A percentile compares a stretch with the other conserved stretches of the same genome.
phyloP scores from a whole-genome alignment of 2,888 invertebrate species.

The Phrixothrix hirtus region DNA sequence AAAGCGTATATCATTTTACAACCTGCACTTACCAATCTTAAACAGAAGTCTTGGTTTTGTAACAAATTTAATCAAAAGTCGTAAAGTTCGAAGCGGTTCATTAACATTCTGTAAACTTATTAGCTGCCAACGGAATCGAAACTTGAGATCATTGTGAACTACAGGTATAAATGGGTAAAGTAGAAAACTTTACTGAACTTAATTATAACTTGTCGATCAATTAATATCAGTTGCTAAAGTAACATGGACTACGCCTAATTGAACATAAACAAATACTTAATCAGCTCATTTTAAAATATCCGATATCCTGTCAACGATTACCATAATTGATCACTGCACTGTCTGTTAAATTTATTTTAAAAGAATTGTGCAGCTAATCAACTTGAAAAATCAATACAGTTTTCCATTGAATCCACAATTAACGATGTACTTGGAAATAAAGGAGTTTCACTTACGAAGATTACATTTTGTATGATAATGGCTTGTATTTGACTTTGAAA shows the following conservation, averaged over 20 bases:
- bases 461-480: no score
- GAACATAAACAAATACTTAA: background rate
- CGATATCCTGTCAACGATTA: constrained; percentile 2
- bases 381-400: no score
- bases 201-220: constrained; percentile 35
- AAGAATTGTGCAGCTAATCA: no score
- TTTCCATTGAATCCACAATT: no score
- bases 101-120: constrained; percentile 33
- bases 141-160: constrained; percentile 28
- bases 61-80: constrained; percentile 32
- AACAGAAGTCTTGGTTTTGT: constrained; percentile 23
- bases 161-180: constrained; percentile 25
- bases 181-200: constrained; percentile 30
- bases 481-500: no score
- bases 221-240: constrained; percentile 22
- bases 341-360: no score
- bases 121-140: constrained; percentile 29
- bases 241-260: background rate
- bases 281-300: constrained; percentile 4
- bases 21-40: constrained; percentile 21
- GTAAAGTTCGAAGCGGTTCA: constrained; percentile 29
- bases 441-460: no score
- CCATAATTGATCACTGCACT: background rate
- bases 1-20: constrained; percentile 16
- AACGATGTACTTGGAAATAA: no score